A percentile compares a stretch with the other conserved stretches of the same genome.
phyloP scores from a whole-genome alignment of 1,140 invertebrate species.

The Anastrepha ludens region DNA sequence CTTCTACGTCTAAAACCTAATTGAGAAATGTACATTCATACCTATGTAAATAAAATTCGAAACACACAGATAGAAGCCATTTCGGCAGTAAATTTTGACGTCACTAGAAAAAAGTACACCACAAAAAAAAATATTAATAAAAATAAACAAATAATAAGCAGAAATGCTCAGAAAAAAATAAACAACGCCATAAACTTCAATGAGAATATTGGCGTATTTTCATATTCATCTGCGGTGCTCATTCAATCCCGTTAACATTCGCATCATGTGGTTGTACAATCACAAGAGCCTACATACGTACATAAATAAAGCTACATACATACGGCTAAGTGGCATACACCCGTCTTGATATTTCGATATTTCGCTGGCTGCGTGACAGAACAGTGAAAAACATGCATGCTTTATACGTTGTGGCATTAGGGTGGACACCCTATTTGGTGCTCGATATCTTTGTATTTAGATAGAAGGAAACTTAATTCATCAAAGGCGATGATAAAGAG shows the following conservation, averaged over 20 bases:
- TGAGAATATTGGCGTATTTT: conserved; percentile 11
- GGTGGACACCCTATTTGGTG: background rate
- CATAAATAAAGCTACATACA: background rate
- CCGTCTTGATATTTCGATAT: background rate
- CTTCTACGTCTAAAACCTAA: too few relatives aligned
- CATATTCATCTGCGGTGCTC: background rate
- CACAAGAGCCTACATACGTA: background rate
- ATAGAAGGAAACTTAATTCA: too few relatives aligned
- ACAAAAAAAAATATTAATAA: background rate
- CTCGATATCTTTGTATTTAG: too few relatives aligned
- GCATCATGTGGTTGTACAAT: background rate
- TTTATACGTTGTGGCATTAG: too few relatives aligned
- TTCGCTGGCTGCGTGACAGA: conserved; percentile 21
- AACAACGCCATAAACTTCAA: background rate
- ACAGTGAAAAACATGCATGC: background rate
- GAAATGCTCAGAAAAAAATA: background rate
- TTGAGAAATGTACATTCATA: too few relatives aligned
- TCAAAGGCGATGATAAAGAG: too few relatives aligned
- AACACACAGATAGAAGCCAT: too few relatives aligned
- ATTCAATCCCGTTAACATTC: background rate
- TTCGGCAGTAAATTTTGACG: background rate
- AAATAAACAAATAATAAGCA: background rate
- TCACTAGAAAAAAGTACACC: background rate
- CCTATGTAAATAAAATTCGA: too few relatives aligned
- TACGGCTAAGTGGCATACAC: too few relatives aligned